Base-by-base conservation (phyloP, 2,888 invertebrate genomes). In the Caenorhabditis plicata region DNA sequence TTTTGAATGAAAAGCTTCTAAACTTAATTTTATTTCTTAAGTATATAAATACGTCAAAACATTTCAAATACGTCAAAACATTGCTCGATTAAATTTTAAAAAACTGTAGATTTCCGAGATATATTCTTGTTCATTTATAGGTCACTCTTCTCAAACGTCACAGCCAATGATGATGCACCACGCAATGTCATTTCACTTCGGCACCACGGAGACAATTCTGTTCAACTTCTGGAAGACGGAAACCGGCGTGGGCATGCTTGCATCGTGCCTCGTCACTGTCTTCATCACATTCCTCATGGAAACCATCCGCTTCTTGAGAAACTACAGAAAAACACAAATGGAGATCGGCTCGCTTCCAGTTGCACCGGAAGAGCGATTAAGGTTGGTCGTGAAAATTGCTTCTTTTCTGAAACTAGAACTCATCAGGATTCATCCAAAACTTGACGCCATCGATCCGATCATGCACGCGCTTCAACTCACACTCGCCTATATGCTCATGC, bases 401-500 rank as follows among this genome's bases (percentile, higher is more conserved):
- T 26, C 13, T 33, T 22, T 5, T 43, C 22, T 4, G 13, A 17
- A 17, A 13, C 5, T 29, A 7, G 7, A 8, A 7, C 11, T 32
- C 46, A 53, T 19, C 62, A 58, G 60, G 32, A 36, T 65, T 35
- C 44, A 42, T 19, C 65, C 65, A 2, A 43, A 38, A 25, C 43
- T 68, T 48, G 57, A 60, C 15, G 26, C 69, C 39, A 40, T 64
- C 19, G 78, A 78, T 41, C 61, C 64, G 8, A 51, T 63, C 13
- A 64, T 77, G n/a, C 74, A 73, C 49, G 51, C 62, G 22, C 42
- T 73, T 23, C 71, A 71, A 41, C 54, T 78, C 20, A 45, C 64
- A 15, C 51, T 78, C 33, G 71, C 71, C 49, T 78, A 78, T 56
- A 42, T 55, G 23, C 67, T 76, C 36, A 78, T 78, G 78, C 66